Conservation (phyloP, 2,113 vertebrate species). For the Etheostoma cragini region DNA sequence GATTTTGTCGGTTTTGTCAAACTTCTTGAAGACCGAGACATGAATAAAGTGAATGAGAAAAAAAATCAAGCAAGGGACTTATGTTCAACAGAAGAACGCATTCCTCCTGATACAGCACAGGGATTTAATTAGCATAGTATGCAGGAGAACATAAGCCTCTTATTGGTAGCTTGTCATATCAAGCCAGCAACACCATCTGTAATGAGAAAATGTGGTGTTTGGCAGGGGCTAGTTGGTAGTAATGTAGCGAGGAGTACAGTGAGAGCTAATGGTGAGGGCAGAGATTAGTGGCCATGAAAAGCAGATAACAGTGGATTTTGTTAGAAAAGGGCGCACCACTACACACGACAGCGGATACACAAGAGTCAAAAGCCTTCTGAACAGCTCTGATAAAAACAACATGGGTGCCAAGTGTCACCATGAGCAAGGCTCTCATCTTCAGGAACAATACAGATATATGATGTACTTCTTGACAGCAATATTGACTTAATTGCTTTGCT, state of each 20-base stretch:
- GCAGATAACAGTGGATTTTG: conserved; percentile 58
- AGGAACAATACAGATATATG: background rate
- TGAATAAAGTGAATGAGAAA: conserved; percentile 3
- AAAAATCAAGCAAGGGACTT: background rate
- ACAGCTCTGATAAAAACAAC: conserved; percentile 22
- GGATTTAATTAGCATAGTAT: conserved; percentile 47
- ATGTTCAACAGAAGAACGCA: background rate
- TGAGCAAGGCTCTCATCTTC: background rate
- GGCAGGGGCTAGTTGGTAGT: conserved; percentile 23
- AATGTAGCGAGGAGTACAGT: conserved; percentile 17
- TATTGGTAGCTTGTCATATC: conserved; percentile 45
- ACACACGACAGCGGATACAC: conserved; percentile 40
- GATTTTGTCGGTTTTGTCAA: background rate
- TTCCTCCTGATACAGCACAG: conserved; percentile 1
- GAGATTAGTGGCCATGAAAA: conserved; percentile 45
- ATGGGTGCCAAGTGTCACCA: background rate
- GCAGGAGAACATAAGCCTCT: conserved; percentile 48
- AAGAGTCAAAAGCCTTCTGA: conserved; percentile 16
- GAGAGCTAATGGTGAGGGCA: conserved; percentile 13
- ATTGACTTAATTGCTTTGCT: background rate
- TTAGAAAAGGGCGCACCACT: conserved; percentile 30
- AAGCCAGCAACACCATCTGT: conserved; percentile 53
- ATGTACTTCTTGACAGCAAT: background rate
- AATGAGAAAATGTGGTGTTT: conserved; percentile 48
- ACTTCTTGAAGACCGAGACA: background rate